Evolutionary conservation across 2,888 invertebrate genomes (phyloP).

Genomic region (Arenicola marina): DNA sequence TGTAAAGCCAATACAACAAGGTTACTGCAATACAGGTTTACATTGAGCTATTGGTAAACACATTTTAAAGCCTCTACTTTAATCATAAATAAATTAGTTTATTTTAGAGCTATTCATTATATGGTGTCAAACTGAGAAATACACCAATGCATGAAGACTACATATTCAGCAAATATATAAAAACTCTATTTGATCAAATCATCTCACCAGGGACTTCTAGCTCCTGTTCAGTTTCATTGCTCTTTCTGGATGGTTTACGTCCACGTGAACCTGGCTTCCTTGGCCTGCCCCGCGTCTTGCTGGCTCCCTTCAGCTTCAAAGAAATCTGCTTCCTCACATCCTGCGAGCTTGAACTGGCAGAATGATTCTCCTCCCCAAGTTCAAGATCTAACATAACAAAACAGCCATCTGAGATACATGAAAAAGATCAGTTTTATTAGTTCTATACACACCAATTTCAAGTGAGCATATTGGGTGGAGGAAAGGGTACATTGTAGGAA

Average conservation of each 20-base stretch:
- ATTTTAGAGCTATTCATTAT: no score
- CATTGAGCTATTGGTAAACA: background rate
- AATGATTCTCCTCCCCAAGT: background rate
- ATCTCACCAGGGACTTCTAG: background rate
- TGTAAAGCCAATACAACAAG: background rate
- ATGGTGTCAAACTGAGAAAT: no score
- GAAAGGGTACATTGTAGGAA: no score
- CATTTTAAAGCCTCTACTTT: no score
- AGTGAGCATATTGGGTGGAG: no score
- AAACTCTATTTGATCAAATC: background rate
- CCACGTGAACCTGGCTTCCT: background rate
- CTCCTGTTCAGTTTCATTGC: background rate
- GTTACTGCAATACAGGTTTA: background rate
- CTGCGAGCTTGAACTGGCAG: background rate
- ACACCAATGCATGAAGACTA: no score
- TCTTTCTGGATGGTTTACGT: background rate
- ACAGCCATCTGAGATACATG: no score
- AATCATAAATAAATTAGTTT: no score
- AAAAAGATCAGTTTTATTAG: no score
- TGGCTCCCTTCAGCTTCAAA: slow-evolving; percentile 2
- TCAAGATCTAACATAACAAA: background rate
- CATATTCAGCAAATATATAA: no score
- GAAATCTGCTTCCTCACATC: background rate
- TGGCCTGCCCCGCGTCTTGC: background rate
- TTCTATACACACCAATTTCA: no score